Conservation (phyloP, 2,888 invertebrate species). For the Apantesis nais region DNA sequence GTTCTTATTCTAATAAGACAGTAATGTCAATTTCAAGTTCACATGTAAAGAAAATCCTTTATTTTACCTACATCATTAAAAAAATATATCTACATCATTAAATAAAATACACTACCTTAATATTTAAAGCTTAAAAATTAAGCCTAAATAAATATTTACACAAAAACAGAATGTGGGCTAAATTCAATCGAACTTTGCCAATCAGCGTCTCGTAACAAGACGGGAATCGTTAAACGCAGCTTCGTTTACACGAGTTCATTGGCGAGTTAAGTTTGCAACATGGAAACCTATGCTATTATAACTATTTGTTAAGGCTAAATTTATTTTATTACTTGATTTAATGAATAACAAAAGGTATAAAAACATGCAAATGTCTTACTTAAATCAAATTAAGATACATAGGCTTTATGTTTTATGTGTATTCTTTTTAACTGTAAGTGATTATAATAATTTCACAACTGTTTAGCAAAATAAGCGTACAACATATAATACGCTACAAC, state of each 20-base stretch:
- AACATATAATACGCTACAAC: too few species aligned
- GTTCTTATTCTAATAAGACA: not conserved
- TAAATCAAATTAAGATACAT: not conserved
- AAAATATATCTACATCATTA: too few species aligned
- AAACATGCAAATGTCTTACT: not conserved
- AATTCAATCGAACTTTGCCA: slow-evolving; percentile 60
- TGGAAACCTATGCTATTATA: slow-evolving; percentile 11
- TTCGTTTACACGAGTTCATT: slow-evolving; percentile 41
- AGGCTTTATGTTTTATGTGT: too few species aligned
- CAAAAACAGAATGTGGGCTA: slow-evolving; percentile 40
- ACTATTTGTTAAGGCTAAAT: not conserved
- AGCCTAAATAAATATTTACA: slow-evolving; percentile 41
- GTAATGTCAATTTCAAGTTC: too few species aligned
- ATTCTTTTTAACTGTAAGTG: not conserved
- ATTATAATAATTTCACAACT: not conserved
- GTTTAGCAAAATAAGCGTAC: not conserved
- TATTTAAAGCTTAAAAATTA: slow-evolving; percentile 19
- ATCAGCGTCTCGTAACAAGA: slow-evolving; percentile 53
- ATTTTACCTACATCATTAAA: too few species aligned
- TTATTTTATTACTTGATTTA: not conserved
- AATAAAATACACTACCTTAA: not conserved
- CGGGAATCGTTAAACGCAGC: slow-evolving; percentile 48
- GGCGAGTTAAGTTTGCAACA: slow-evolving; percentile 23
- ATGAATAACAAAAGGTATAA: not conserved
- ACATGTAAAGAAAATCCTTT: not conserved